These are phyloP conservation scores for Vireo griseus DNA, from an alignment of 2,797 vertebrate genomes.

Conservation along the genomic window DNA sequence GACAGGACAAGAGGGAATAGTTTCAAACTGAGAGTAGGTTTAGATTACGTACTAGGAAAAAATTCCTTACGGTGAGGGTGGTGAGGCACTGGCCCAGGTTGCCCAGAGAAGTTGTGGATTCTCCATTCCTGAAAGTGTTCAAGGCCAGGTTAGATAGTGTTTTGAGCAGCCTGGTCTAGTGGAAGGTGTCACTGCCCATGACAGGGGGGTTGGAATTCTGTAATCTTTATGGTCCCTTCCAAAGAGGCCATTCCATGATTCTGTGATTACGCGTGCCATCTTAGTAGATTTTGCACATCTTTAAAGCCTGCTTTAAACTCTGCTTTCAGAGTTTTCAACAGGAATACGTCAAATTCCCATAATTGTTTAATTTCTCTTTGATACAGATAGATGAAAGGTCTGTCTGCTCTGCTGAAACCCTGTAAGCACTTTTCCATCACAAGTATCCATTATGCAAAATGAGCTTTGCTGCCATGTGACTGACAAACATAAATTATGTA, in stretches of 20 bases:
- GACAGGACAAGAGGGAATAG: background rate
- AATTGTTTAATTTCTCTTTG: background rate
- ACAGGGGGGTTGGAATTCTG: rapidly evolving
- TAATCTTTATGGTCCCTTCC: background rate
- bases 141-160: background rate
- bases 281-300: background rate
- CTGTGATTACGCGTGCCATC: background rate
- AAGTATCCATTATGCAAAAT: constrained; percentile 18
- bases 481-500: constrained; percentile 21
- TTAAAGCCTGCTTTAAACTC: too few relatives aligned
- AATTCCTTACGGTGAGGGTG: background rate
- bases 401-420: background rate
- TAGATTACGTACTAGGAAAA: background rate
- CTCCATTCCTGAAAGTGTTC: background rate
- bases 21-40: background rate
- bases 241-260: background rate
- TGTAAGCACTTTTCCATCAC: constrained; percentile 8
- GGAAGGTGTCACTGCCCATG: background rate
- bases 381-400: background rate
- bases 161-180: background rate
- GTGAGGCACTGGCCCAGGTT: too few relatives aligned
- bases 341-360: background rate
- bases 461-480: constrained; percentile 24
- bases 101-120: background rate
- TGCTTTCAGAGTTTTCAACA: background rate